phyloP scores from a whole-genome alignment of 2,888 invertebrate genomes.

The Agrochola lychnidis region DNA sequence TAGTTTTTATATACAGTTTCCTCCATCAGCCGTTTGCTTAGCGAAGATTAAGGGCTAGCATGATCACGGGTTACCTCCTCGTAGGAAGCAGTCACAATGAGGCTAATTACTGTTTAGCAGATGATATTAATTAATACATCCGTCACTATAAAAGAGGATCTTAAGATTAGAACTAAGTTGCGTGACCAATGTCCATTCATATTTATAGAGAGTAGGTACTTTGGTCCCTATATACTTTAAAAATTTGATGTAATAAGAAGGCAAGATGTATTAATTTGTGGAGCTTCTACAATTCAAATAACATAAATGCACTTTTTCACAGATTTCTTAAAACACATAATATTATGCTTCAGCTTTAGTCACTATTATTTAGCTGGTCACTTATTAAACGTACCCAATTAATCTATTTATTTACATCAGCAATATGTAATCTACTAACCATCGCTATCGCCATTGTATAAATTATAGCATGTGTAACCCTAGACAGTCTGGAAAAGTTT shows the following conservation, averaged over 20 bases:
- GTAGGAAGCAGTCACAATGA: neutral
- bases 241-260: neutral
- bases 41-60: neutral
- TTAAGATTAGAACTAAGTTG: conserved; percentile 6
- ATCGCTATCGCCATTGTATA: conserved; percentile 10
- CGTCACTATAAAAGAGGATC: conserved; percentile 9
- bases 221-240: neutral
- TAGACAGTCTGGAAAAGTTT: conserved; percentile 29
- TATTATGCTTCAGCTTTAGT: neutral
- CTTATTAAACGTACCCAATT: conserved; percentile 10
- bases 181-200: neutral
- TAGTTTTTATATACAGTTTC: neutral
- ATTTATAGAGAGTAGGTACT: neutral
- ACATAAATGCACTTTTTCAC: neutral
- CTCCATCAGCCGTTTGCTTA: neutral
- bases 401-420: conserved; percentile 28
- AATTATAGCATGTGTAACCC: conserved; percentile 18
- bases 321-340: neutral
- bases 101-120: conserved; percentile 28
- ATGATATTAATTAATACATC: conserved; percentile 42
- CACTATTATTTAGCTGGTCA: conserved; percentile 2
- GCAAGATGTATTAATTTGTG: too few relatives aligned
- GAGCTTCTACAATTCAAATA: neutral
- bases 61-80: neutral
- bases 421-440: conserved; percentile 25